Conservation (phyloP, 2,113 vertebrate genomes). For the Poicephalus gulielmi region DNA sequence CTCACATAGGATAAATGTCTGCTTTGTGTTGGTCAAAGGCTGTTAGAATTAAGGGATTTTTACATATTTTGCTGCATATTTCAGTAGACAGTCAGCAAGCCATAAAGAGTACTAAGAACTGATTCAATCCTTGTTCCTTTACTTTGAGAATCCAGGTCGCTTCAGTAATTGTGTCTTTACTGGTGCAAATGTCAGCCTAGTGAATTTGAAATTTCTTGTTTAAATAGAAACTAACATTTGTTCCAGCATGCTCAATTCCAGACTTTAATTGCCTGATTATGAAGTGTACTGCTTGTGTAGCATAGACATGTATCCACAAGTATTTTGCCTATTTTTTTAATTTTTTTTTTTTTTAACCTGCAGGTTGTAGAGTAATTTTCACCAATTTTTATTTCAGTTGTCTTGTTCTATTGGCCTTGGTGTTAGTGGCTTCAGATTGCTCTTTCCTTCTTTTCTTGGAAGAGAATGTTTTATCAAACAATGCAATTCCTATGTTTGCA, state of each 20-base stretch:
- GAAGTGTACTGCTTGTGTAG: rapidly evolving
- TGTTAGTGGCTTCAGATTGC: not conserved
- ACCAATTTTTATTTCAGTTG: not conserved
- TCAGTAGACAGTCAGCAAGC: not conserved
- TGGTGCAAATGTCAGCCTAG: not conserved
- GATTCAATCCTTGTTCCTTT: not conserved
- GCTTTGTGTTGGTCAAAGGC: not conserved
- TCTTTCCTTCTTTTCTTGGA: not conserved
- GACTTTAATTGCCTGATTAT: not conserved
- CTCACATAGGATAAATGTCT: not conserved
- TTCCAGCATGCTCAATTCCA: not conserved
- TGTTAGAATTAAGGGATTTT: not conserved
- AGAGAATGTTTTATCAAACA: not conserved
- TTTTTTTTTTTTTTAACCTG: not conserved
- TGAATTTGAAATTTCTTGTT: not conserved
- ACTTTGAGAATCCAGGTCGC: not conserved
- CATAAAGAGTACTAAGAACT: not conserved
- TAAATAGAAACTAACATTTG: not conserved
- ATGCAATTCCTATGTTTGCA: not conserved
- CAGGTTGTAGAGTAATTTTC: not conserved
- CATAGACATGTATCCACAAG: not conserved
- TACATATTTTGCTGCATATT: not conserved
- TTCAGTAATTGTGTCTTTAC: not conserved
- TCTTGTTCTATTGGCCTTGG: not conserved
- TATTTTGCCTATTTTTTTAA: not conserved